These are phyloP conservation scores for Selenia dentaria DNA, from an alignment of 2,888 invertebrate species.

Conservation along the genomic window DNA sequence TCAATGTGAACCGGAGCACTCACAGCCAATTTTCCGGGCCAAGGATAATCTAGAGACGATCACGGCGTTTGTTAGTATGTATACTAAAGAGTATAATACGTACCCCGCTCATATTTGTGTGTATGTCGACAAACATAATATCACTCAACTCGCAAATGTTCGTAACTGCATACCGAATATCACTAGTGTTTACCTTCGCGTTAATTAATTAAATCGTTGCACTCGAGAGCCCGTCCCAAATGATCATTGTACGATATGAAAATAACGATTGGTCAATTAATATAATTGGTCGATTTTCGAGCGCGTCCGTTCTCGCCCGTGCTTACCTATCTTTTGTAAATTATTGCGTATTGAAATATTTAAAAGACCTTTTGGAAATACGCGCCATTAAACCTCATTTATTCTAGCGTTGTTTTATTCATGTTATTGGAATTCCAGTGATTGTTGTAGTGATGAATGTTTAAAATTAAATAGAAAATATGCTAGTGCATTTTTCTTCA, in stretches of 20 bases:
- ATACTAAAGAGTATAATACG: not conserved
- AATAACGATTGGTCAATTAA: slow-evolving; percentile 29
- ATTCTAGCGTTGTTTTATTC: slow-evolving; percentile 12
- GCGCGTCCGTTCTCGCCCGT: slow-evolving; percentile 2
- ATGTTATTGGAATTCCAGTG: slow-evolving; percentile 19
- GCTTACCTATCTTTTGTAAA: slow-evolving; percentile 25
- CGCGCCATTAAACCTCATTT: slow-evolving; percentile 16
- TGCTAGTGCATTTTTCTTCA: too few relatives aligned
- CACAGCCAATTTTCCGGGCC: not conserved
- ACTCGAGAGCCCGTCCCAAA: slow-evolving; percentile 13
- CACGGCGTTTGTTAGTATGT: not conserved
- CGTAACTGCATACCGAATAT: slow-evolving; percentile 4
- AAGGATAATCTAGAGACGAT: not conserved
- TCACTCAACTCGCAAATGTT: slow-evolving; percentile 27
- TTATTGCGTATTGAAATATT: slow-evolving; percentile 26
- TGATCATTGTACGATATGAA: slow-evolving; percentile 19
- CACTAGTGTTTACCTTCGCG: slow-evolving; percentile 35
- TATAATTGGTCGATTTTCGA: slow-evolving; percentile 23
- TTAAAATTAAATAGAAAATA: not conserved
- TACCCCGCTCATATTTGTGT: not conserved
- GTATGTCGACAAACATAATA: slow-evolving; percentile 38
- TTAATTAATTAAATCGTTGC: slow-evolving; percentile 47
- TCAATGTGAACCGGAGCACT: too few relatives aligned
- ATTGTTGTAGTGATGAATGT: slow-evolving; percentile 1
- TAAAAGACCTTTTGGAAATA: slow-evolving; percentile 9